phyloP scores from a whole-genome alignment of 2,113 vertebrate species.

The Nyctibius bracteatus region DNA sequence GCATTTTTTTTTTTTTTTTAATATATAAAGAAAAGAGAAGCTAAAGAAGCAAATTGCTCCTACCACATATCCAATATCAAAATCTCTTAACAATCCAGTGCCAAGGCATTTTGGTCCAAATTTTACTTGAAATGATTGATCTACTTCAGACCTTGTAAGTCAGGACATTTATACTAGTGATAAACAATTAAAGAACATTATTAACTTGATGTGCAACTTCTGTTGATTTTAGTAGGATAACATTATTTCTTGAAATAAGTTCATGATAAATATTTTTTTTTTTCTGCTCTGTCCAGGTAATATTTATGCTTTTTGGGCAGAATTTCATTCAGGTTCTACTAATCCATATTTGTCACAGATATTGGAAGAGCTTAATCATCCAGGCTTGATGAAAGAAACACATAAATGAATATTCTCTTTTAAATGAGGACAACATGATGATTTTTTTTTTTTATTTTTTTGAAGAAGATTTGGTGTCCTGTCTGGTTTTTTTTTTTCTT shows the following conservation, averaged over 20 bases:
- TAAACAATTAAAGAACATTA: background rate
- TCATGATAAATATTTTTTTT: background rate
- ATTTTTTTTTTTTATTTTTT: too few relatives aligned
- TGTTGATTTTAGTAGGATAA: background rate
- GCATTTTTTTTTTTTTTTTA: background rate
- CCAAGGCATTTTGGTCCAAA: background rate
- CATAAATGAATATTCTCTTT: background rate
- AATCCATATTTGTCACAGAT: background rate
- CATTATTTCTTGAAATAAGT: background rate
- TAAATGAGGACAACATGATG: background rate
- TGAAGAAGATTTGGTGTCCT: background rate
- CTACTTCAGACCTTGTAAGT: background rate
- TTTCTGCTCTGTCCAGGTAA: background rate
- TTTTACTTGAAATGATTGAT: background rate
- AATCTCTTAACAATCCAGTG: background rate
- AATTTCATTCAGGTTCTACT: background rate
- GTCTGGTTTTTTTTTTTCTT: background rate
- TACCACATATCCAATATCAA: background rate
- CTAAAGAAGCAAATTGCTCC: background rate
- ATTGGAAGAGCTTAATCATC: background rate
- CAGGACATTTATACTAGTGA: background rate
- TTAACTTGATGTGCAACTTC: background rate
- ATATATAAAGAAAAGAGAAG: too few relatives aligned
- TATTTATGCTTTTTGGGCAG: background rate
- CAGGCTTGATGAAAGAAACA: background rate